phyloP scores from a whole-genome alignment of 1,140 invertebrate genomes.

The Dendrolimus punctatus region DNA sequence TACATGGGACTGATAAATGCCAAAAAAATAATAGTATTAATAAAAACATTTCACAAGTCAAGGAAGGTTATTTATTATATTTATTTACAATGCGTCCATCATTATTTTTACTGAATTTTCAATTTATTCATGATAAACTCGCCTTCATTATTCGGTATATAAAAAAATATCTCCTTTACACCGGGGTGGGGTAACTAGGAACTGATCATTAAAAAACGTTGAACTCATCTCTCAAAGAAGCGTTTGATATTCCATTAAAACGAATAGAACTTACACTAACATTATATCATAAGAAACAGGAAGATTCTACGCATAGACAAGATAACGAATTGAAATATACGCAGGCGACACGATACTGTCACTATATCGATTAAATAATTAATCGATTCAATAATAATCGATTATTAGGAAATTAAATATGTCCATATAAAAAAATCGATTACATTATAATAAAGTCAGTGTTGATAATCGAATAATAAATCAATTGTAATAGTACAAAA shows the following conservation, averaged over 20 bases:
- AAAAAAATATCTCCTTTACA: neutral
- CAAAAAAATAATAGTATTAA: too few relatives aligned
- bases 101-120: too few relatives aligned
- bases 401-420: slow-evolving; percentile 8
- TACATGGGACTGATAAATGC: too few relatives aligned
- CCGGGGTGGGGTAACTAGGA: slow-evolving; percentile 7
- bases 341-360: too few relatives aligned
- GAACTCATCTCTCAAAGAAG: slow-evolving; percentile 23
- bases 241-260: slow-evolving; percentile 12
- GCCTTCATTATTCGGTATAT: too few relatives aligned
- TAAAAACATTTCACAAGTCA: too few relatives aligned
- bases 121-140: too few relatives aligned
- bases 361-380: too few relatives aligned
- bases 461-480: too few relatives aligned
- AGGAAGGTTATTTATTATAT: too few relatives aligned
- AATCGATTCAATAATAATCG: neutral
- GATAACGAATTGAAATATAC: slow-evolving; percentile 6
- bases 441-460: neutral
- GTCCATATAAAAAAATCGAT: neutral
- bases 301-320: slow-evolving; percentile 41
- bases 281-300: slow-evolving; percentile 40
- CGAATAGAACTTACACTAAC: slow-evolving; percentile 23
- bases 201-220: slow-evolving; percentile 15
- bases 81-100: too few relatives aligned
- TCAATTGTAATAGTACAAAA: too few relatives aligned